These are phyloP conservation scores for Tetropium fuscum DNA, from an alignment of 2,888 invertebrate genomes.

Conservation along the genomic window DNA sequence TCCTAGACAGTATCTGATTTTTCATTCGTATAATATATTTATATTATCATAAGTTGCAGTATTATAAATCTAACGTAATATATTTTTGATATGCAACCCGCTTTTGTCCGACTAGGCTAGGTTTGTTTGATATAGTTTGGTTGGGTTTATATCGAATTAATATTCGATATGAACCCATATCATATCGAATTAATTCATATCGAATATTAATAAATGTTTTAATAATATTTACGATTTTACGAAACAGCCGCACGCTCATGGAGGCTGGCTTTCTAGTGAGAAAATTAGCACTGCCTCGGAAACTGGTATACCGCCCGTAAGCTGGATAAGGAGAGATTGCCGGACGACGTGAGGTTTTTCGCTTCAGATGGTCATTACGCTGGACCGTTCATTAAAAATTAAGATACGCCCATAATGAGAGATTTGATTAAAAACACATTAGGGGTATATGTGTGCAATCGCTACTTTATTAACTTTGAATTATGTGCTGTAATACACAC, in stretches of 20 bases:
- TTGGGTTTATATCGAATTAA: too few relatives aligned
- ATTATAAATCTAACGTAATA: too few relatives aligned
- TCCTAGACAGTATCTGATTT: too few relatives aligned
- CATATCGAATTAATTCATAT: too few relatives aligned
- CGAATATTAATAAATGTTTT: too few relatives aligned
- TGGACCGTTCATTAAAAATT: constrained; percentile 64
- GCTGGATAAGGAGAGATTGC: constrained; percentile 31
- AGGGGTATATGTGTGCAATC: constrained; percentile 52
- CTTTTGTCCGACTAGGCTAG: too few relatives aligned
- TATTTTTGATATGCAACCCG: too few relatives aligned
- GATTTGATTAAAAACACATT: constrained; percentile 67
- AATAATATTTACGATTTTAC: too few relatives aligned
- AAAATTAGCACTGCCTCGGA: constrained; percentile 56
- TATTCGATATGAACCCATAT: too few relatives aligned
- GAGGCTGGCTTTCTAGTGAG: constrained; percentile 52
- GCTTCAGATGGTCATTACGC: constrained; percentile 43
- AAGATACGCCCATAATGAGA: constrained; percentile 64
- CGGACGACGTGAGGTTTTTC: constrained; percentile 33
- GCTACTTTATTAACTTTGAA: constrained; percentile 42
- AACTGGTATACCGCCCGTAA: constrained; percentile 23
- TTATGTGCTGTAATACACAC: constrained; percentile 27
- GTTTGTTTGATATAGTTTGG: too few relatives aligned
- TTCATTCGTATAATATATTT: too few relatives aligned
- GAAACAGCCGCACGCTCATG: not conserved
- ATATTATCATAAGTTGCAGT: too few relatives aligned